Percentiles rank a stretch among this genome's conserved stretches.
These are phyloP conservation scores for Trinorchestia longiramus DNA, from an alignment of 1,140 invertebrate species.

Conservation along the genomic window DNA sequence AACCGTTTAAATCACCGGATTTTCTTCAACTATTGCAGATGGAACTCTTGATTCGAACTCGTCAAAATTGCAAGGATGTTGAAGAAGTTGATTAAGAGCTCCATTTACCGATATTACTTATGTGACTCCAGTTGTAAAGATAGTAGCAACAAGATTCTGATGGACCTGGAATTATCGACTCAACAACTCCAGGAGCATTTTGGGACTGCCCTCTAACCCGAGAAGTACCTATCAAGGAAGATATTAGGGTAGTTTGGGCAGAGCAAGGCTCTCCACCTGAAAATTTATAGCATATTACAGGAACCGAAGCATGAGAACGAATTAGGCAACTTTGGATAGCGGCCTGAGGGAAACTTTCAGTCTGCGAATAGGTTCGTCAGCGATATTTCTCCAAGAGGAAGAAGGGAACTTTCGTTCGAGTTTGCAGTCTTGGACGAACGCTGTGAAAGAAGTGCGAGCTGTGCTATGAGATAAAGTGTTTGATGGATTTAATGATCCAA, in stretches of 20 bases:
- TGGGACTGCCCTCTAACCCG: constrained; percentile 22
- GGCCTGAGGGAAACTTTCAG: neutral
- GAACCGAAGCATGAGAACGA: constrained; percentile 18
- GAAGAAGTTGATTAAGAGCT: neutral
- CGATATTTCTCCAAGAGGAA: constrained; percentile 8
- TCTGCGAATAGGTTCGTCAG: constrained; percentile 33
- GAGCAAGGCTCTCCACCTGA: constrained; percentile 8
- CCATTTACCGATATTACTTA: neutral
- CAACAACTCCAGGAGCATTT: constrained; percentile 1
- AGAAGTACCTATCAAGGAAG: neutral
- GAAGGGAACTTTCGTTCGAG: neutral
- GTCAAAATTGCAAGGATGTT: neutral
- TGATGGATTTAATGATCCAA: constrained; percentile 1
- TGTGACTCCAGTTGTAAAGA: neutral
- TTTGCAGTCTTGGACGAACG: neutral
- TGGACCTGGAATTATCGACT: neutral
- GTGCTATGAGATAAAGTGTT: neutral
- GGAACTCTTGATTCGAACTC: neutral
- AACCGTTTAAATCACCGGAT: neutral
- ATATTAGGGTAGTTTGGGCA: constrained; percentile 16
- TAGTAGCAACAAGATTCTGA: neutral
- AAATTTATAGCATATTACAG: constrained; percentile 26
- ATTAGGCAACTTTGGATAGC: constrained; percentile 19
- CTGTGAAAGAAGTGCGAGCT: neutral
- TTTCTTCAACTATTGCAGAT: neutral